Conservation (phyloP, 2,113 vertebrate genomes). For the Corythornis cristatus region DNA sequence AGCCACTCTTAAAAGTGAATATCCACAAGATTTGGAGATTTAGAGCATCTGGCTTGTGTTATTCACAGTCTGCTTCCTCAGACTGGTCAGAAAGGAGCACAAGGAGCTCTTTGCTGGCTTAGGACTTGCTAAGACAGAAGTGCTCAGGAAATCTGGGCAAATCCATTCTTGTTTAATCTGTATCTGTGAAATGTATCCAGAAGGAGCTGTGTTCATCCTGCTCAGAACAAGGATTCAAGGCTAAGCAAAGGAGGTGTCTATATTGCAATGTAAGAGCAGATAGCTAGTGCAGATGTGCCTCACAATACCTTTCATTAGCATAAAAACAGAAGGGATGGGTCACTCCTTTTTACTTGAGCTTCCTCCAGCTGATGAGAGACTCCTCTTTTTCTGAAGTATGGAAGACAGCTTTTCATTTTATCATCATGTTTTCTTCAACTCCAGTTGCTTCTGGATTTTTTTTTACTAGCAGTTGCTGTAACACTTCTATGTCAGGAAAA, state of each 20-base stretch:
- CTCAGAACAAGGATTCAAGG: neutral
- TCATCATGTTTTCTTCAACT: neutral
- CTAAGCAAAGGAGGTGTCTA: neutral
- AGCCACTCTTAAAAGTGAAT: neutral
- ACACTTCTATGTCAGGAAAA: neutral
- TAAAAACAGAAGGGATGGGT: neutral
- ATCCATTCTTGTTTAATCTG: neutral
- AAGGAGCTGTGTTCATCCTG: neutral
- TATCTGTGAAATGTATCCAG: neutral
- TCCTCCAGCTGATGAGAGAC: neutral
- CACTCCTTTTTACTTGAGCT: neutral
- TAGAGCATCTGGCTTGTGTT: neutral
- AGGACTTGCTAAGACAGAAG: neutral
- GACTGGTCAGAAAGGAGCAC: neutral
- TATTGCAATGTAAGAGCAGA: neutral
- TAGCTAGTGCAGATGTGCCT: neutral
- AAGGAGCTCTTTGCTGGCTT: neutral
- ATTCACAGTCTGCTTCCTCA: neutral
- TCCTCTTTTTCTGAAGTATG: neutral
- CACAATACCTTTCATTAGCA: neutral
- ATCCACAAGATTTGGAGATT: neutral
- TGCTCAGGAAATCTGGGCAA: neutral
- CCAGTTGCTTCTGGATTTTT: neutral
- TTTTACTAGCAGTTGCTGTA: neutral
- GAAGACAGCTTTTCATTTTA: neutral